Conservation (phyloP, 2,888 invertebrate genomes). For the Baccha elongata region DNA sequence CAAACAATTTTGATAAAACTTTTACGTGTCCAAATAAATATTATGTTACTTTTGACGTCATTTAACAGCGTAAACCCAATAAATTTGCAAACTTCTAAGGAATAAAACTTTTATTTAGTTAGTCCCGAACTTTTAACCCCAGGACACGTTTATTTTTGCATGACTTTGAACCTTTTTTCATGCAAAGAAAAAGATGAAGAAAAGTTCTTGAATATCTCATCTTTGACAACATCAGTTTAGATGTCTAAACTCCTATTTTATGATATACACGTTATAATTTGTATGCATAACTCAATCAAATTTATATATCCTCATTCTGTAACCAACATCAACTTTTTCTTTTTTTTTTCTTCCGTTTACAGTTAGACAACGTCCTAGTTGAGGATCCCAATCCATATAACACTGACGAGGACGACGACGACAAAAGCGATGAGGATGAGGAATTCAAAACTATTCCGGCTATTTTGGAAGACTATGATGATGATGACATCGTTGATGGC, state of each 20-base stretch:
- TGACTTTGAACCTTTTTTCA: conserved; percentile 44
- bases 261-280: conserved; percentile 44
- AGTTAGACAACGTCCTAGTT: conserved; percentile 78
- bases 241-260: conserved; percentile 22
- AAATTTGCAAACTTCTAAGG: conserved; percentile 39
- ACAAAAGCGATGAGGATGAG: conserved; percentile 43
- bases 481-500: conserved; percentile 66
- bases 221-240: conserved; percentile 13
- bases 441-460: conserved; percentile 31
- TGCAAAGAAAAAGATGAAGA: neutral
- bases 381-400: conserved; percentile 76
- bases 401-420: conserved; percentile 62
- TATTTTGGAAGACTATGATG: conserved; percentile 73
- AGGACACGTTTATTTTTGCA: conserved; percentile 20
- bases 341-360: conserved; percentile 49
- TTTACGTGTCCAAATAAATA: conserved; percentile 12
- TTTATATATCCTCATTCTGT: conserved; percentile 5
- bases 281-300: conserved; percentile 68
- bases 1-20: conserved; percentile 31
- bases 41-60: conserved; percentile 21
- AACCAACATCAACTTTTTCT: conserved; percentile 45
- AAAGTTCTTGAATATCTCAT: conserved; percentile 24
- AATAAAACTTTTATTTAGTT: conserved; percentile 30
- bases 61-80: conserved; percentile 30
- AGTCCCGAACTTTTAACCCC: conserved; percentile 9